A percentile compares a stretch with the other conserved stretches of the same genome.
Evolutionary conservation across 1,140 invertebrate genomes (phyloP).

Genomic region (Campoletis sonorensis): DNA sequence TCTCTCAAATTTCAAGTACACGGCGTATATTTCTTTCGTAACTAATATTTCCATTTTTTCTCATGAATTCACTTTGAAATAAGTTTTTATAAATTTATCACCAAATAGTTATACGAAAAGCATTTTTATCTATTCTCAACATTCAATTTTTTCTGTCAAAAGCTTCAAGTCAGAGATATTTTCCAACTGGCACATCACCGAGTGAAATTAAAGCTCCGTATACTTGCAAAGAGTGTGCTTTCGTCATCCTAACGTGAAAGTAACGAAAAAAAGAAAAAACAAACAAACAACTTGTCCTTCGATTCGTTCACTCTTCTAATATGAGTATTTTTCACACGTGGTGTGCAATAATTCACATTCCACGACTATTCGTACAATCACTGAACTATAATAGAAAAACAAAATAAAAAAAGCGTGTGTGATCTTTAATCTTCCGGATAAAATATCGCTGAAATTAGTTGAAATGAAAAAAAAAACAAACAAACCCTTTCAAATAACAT

Average conservation of each 20-base stretch:
- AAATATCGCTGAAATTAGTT: not conserved
- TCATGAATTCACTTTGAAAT: too few species aligned
- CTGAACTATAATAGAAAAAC: not conserved
- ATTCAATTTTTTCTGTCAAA: too few species aligned
- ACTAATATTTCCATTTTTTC: not conserved
- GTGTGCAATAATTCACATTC: not conserved
- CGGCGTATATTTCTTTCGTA: not conserved
- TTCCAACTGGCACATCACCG: too few species aligned
- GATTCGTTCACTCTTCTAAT: not conserved
- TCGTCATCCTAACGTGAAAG: too few species aligned
- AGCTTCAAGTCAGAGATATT: too few species aligned
- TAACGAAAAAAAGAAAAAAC: slow-evolving; percentile 7
- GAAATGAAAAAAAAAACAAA: not conserved
- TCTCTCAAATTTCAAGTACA: not conserved
- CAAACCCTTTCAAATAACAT: not conserved
- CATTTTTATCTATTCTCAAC: too few species aligned
- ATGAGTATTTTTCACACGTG: too few species aligned
- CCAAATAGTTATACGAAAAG: too few species aligned
- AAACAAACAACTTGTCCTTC: not conserved
- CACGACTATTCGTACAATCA: not conserved
- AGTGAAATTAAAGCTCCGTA: too few species aligned
- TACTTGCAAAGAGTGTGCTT: too few species aligned
- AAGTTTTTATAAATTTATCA: too few species aligned
- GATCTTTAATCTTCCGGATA: slow-evolving; percentile 32
- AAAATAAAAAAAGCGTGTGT: slow-evolving; percentile 14